Conservation (phyloP, 1,140 invertebrate species). For the Drosophila watanabei region DNA sequence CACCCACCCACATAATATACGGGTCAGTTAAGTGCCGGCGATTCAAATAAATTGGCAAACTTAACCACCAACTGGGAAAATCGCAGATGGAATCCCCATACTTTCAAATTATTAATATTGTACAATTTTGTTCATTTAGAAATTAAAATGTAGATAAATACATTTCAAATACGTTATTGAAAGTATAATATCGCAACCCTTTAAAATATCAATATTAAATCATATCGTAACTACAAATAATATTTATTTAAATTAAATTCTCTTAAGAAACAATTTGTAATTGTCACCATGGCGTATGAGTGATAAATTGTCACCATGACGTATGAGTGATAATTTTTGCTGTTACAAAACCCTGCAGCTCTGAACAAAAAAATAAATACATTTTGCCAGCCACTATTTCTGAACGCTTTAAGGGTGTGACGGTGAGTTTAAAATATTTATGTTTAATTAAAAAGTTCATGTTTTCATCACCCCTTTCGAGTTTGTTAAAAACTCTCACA, state of each 20-base stretch:
- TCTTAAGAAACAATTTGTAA: not conserved
- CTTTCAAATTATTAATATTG: slow-evolving; percentile 2
- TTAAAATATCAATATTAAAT: not conserved
- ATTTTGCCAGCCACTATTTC: not conserved
- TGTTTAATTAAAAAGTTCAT: slow-evolving; percentile 26
- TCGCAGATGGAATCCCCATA: slow-evolving; percentile 10
- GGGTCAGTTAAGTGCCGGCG: slow-evolving; percentile 21
- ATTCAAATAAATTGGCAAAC: slow-evolving; percentile 41
- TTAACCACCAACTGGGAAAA: slow-evolving; percentile 16
- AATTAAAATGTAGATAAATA: too few species aligned
- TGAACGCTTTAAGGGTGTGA: not conserved
- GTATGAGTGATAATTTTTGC: not conserved
- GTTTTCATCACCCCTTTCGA: not conserved
- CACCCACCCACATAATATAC: slow-evolving; percentile 20
- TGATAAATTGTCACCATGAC: not conserved
- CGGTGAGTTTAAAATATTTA: slow-evolving; percentile 13
- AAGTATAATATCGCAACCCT: too few species aligned
- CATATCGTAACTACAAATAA: not conserved
- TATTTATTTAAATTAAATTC: not conserved
- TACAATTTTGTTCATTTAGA: not conserved
- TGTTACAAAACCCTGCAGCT: not conserved
- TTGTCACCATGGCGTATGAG: not conserved
- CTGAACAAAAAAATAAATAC: not conserved
- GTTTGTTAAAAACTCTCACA: slow-evolving; percentile 7
- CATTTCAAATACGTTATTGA: too few species aligned